Evolutionary conservation across 2,888 invertebrate genomes (phyloP).

Genomic region (Orthosia cruda): DNA sequence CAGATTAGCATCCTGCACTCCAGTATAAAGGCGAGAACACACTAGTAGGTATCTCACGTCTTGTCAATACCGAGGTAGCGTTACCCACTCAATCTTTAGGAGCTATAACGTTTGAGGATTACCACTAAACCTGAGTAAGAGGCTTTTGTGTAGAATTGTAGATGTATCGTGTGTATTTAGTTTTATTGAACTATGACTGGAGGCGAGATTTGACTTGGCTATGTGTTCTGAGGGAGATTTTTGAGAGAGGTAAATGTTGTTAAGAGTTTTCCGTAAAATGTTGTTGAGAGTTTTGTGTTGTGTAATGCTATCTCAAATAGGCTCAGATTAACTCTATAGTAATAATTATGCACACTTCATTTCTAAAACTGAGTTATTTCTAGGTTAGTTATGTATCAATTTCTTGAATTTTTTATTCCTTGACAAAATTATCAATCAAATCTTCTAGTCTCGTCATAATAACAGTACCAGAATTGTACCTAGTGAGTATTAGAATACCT

Average conservation of each 20-base stretch:
- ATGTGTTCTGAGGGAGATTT: neutral
- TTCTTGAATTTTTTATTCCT: no score
- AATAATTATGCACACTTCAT: no score
- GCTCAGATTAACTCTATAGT: no score
- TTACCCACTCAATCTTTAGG: neutral
- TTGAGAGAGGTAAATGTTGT: neutral
- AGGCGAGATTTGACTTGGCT: neutral
- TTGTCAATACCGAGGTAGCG: slow-evolving; percentile 5
- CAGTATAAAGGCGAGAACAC: neutral
- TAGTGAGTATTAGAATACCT: no score
- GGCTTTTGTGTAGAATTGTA: neutral
- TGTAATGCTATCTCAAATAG: no score
- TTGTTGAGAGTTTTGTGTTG: no score
- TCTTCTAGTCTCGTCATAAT: no score
- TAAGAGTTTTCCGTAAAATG: neutral
- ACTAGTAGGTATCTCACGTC: neutral
- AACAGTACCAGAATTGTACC: no score
- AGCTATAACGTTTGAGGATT: slow-evolving; percentile 22
- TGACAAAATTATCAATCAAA: no score
- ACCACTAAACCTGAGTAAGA: slow-evolving; percentile 10
- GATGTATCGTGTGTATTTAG: neutral
- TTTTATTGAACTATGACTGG: slow-evolving; percentile 2
- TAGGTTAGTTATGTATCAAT: no score
- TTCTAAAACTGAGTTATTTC: no score
- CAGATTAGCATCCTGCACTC: neutral